A percentile compares a stretch with the other conserved stretches of the same genome.
phyloP scores from a whole-genome alignment of 2,888 invertebrate genomes.

The Smittia aterrima region DNA sequence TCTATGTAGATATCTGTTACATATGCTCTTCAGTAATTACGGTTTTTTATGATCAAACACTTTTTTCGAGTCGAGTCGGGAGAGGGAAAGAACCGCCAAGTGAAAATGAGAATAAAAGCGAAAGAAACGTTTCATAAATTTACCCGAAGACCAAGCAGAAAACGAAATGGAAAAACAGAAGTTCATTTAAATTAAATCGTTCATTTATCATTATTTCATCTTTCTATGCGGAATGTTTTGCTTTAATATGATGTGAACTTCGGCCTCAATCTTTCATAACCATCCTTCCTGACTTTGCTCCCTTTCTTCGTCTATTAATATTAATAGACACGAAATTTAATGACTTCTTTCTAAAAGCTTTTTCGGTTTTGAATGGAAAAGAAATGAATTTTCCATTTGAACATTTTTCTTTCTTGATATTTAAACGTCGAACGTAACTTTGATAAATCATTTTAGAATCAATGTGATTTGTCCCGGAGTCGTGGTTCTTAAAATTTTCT shows the following conservation, averaged over 20 bases:
- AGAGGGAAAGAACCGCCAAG: not conserved
- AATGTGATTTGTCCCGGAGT: slow-evolving; percentile 1
- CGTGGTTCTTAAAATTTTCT: not conserved
- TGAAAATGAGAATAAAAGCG: slow-evolving; percentile 15
- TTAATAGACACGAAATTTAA: slow-evolving; percentile 30
- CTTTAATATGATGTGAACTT: slow-evolving; percentile 35
- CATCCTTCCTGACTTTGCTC: slow-evolving; percentile 28
- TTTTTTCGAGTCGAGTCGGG: not conserved
- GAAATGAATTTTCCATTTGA: slow-evolving; percentile 3
- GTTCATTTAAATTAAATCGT: slow-evolving; percentile 42
- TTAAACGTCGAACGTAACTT: not conserved
- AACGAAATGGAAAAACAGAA: slow-evolving; percentile 40
- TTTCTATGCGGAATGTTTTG: slow-evolving; percentile 22
- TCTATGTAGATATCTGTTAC: slow-evolving; percentile 22
- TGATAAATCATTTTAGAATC: slow-evolving; percentile 8
- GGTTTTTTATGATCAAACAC: slow-evolving; percentile 32
- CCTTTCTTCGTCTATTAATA: slow-evolving; percentile 24
- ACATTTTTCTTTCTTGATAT: slow-evolving; percentile 21
- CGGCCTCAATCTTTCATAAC: slow-evolving; percentile 37
- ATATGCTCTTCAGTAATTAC: slow-evolving; percentile 20
- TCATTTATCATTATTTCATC: slow-evolving; percentile 41
- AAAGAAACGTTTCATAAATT: slow-evolving; percentile 18
- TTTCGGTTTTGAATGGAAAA: not conserved
- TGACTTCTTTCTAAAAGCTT: slow-evolving; percentile 27
- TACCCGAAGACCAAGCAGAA: not conserved